Evolutionary conservation across 2,113 vertebrate genomes (phyloP).

Genomic region (Notothenia rossii): DNA sequence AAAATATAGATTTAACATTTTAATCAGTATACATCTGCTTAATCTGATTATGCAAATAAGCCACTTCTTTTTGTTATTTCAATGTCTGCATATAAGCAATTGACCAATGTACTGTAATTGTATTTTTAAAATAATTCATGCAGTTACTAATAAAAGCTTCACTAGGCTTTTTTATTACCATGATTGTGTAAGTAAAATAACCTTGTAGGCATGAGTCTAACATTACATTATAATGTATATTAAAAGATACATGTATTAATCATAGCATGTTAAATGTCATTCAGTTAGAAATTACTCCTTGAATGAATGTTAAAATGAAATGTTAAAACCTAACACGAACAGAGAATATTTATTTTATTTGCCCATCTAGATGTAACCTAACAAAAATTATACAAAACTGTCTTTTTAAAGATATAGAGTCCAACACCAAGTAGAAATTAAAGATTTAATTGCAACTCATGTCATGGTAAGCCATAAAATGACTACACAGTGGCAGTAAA

Average conservation of each 20-base stretch:
- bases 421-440: background rate
- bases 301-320: background rate
- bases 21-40: no score
- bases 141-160: background rate
- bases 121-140: background rate
- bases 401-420: background rate
- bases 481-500: background rate
- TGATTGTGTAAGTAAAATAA: background rate
- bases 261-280: background rate
- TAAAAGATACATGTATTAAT: background rate
- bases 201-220: background rate
- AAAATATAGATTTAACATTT: no score
- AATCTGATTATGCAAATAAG: background rate
- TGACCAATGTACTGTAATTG: background rate
- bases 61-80: background rate
- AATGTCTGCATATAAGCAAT: background rate
- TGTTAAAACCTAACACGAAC: background rate
- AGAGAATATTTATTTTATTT: background rate
- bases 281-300: background rate
- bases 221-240: background rate
- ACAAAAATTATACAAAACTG: background rate
- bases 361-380: background rate
- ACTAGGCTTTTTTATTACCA: background rate
- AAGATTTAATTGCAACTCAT: conserved; percentile 23
- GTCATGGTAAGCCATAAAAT: conserved; percentile 17